phyloP scores from a whole-genome alignment of 2,797 vertebrate species.

The Apogon talboti region DNA sequence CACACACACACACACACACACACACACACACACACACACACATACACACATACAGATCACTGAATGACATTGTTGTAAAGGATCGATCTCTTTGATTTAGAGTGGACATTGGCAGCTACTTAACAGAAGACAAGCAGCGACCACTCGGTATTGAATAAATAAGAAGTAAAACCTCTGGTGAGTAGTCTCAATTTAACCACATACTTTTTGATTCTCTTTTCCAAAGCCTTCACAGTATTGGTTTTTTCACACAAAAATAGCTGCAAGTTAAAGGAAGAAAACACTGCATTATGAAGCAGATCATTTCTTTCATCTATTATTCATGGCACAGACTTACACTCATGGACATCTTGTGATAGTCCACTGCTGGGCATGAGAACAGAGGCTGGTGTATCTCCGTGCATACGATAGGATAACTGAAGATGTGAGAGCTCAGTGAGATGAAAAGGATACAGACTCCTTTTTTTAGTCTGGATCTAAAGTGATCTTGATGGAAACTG shows the following conservation, averaged over 20 bases:
- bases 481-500: conserved; percentile 33
- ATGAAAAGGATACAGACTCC: conserved; percentile 50
- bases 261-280: conserved; percentile 64
- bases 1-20: too few relatives aligned
- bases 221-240: conserved; percentile 18
- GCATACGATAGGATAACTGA: conserved; percentile 34
- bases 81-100: conserved; percentile 64
- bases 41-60: conserved; percentile 11
- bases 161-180: conserved; percentile 57
- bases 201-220: conserved; percentile 33
- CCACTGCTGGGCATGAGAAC: conserved; percentile 35
- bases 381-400: conserved; percentile 41
- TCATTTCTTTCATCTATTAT: conserved; percentile 74
- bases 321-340: conserved; percentile 57
- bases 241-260: conserved; percentile 65
- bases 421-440: conserved; percentile 17
- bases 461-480: conserved; percentile 39
- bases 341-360: conserved; percentile 50
- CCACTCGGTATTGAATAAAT: conserved; percentile 69
- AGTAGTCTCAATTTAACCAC: conserved; percentile 55
- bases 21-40: conserved; percentile 20
- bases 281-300: conserved; percentile 66
- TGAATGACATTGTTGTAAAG: conserved; percentile 33
- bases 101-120: conserved; percentile 66
- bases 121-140: conserved; percentile 67